These are phyloP conservation scores for Sycophaga agraensis DNA, from an alignment of 1,140 invertebrate genomes.

Conservation along the genomic window DNA sequence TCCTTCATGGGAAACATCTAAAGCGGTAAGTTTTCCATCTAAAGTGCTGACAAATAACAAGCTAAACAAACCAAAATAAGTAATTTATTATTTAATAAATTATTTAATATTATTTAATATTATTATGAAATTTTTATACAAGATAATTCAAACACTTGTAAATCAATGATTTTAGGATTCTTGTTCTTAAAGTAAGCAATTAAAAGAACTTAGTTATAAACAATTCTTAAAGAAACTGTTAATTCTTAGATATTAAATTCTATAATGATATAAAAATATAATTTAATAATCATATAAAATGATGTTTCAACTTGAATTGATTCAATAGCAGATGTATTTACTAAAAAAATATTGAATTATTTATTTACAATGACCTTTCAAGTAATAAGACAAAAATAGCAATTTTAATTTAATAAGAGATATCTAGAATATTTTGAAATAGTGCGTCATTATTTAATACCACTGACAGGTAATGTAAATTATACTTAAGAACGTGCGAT, in stretches of 20 bases:
- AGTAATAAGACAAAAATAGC: no score
- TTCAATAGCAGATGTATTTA: no score
- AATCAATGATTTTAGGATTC: neutral
- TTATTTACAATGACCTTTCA: no score
- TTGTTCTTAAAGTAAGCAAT: no score
- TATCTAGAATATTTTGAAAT: no score
- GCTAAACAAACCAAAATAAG: constrained; percentile 56
- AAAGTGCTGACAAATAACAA: constrained; percentile 83
- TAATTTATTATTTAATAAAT: neutral
- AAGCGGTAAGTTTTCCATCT: constrained; percentile 80
- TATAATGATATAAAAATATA: neutral
- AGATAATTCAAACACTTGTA: neutral
- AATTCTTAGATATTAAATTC: neutral
- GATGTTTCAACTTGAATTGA: no score
- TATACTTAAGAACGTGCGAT: neutral
- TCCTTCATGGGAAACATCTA: constrained; percentile 71
- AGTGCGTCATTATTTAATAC: no score
- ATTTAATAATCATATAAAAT: neutral
- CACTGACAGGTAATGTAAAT: neutral
- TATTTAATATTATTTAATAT: neutral
- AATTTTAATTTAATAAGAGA: no score
- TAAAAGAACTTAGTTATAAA: no score
- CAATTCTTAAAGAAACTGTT: neutral
- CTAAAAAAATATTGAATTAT: no score
- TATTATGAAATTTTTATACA: neutral